phyloP scores from a whole-genome alignment of 1,140 invertebrate genomes.

The Drosophila tropicalis region DNA sequence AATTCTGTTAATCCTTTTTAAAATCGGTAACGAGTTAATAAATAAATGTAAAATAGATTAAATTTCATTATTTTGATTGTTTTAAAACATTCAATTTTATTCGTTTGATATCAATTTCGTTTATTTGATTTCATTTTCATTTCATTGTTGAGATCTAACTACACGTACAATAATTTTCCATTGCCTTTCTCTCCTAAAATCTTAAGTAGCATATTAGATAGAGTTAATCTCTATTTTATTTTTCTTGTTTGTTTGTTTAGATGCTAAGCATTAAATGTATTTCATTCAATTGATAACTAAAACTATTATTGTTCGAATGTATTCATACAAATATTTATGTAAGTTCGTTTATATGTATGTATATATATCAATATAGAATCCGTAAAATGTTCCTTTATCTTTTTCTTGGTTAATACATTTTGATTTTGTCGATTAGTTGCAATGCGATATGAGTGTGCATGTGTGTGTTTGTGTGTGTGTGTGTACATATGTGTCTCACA shows the following conservation, averaged over 20 bases:
- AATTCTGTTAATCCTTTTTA: neutral
- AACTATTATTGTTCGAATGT: conserved; percentile 78
- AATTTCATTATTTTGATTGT: neutral
- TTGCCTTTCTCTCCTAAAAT: conserved; percentile 61
- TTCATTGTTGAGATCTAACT: conserved; percentile 56
- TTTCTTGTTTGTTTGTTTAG: neutral
- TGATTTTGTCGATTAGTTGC: conserved; percentile 37
- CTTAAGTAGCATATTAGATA: conserved; percentile 59
- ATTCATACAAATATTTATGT: conserved; percentile 33
- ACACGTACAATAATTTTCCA: conserved; percentile 47
- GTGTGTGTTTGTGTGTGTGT: neutral
- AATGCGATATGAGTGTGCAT: conserved; percentile 27
- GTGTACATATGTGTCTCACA: no score
- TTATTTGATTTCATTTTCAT: conserved; percentile 29
- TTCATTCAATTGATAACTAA: conserved; percentile 56
- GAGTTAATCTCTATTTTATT: neutral
- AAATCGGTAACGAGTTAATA: neutral
- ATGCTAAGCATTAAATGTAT: conserved; percentile 51
- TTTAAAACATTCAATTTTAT: conserved; percentile 45
- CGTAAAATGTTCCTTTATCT: conserved; percentile 54
- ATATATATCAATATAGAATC: conserved; percentile 23
- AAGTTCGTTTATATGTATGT: conserved; percentile 43
- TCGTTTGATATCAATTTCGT: conserved; percentile 29
- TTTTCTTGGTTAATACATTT: conserved; percentile 54
- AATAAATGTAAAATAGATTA: neutral